Evolutionary conservation across 2,113 vertebrate genomes (phyloP), one percentile per base, ranked within the genome.

Genomic region (Sorex fumeus): DNA sequence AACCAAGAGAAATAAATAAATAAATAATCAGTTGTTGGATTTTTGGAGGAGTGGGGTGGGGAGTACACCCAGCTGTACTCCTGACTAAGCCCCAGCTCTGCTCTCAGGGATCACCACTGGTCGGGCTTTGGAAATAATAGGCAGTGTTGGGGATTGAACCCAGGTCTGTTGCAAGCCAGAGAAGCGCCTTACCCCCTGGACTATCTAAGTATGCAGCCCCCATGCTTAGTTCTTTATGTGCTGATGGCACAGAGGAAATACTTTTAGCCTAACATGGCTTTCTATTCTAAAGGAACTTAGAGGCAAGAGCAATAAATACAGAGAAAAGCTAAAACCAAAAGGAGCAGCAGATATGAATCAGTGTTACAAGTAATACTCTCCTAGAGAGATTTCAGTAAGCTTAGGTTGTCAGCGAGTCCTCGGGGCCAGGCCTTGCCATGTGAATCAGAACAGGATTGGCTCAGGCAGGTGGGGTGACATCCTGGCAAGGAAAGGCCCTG

Each of bases 181-280:
- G 4, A 15, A 53, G 53, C 53, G 18, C 57, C 57, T 60, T 60
- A 60, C 4, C 18, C 23, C 57, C 57, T 50, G 47, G 47, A 50
- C 47, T 60, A 60, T 60, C 57, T 60, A n/a, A n/a, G n/a, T n/a
- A 3, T 60, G 19, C 57, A 60, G 57, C 21, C 21, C 21, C 57
- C 57, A 53, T 47, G 88, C 21, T 25, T 83, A 79, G 15, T 40
- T 88, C 82, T 94, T 62, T 88, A 64, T 64, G 34, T 90, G 27
- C 86, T 93, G 50, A 69, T 93, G 40, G 28, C n/a, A 79, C 12
- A 66, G 18, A 69, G 45, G 32, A 91, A 67, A 30, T 78, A n/a
- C 30, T 84, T 93, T 95, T 82, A 19, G 32, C 76, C 18, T 89
- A 93, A 89, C 77, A 77, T 25, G 57, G 28, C 80, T 72, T 34